phyloP scores from a whole-genome alignment of 2,888 invertebrate species.

The Parochlus steinenii region DNA sequence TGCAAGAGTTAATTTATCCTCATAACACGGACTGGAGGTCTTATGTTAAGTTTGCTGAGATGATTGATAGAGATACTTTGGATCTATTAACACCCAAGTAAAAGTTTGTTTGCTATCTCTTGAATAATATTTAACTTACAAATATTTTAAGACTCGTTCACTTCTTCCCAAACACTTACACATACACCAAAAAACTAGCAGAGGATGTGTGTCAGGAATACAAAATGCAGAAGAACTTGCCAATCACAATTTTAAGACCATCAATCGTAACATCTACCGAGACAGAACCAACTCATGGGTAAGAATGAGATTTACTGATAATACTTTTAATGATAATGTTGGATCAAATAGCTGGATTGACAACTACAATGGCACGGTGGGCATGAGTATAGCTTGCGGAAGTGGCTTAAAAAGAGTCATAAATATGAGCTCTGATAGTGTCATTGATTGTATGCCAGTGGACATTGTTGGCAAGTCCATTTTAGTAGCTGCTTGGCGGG shows the following conservation, averaged over 20 bases:
- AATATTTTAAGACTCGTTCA: slow-evolving; percentile 31
- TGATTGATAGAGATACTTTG: slow-evolving; percentile 36
- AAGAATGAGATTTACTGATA: too few relatives aligned
- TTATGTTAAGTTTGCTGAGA: slow-evolving; percentile 46
- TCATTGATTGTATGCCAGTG: slow-evolving; percentile 65
- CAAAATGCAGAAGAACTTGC: slow-evolving; percentile 36
- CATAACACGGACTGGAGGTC: slow-evolving; percentile 49
- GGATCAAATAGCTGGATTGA: slow-evolving; percentile 50
- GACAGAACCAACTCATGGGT: slow-evolving; percentile 46
- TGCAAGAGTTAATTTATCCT: slow-evolving; percentile 38
- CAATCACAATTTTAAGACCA: slow-evolving; percentile 65
- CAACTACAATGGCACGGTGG: slow-evolving; percentile 70
- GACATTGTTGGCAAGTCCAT: slow-evolving; percentile 60
- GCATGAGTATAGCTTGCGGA: slow-evolving; percentile 8
- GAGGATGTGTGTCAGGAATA: slow-evolving; percentile 64
- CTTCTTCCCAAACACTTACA: slow-evolving; percentile 76
- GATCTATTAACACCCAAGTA: slow-evolving; percentile 39
- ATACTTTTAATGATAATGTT: background rate
- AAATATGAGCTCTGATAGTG: slow-evolving; percentile 39
- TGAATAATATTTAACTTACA: too few relatives aligned
- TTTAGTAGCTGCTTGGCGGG: slow-evolving; percentile 50
- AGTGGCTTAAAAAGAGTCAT: slow-evolving; percentile 52
- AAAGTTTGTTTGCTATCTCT: too few relatives aligned
- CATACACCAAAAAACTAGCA: slow-evolving; percentile 74
- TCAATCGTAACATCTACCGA: slow-evolving; percentile 54